These are phyloP conservation scores for Dascyllus trimaculatus DNA, from an alignment of 2,113 vertebrate genomes.

Conservation along the genomic window DNA sequence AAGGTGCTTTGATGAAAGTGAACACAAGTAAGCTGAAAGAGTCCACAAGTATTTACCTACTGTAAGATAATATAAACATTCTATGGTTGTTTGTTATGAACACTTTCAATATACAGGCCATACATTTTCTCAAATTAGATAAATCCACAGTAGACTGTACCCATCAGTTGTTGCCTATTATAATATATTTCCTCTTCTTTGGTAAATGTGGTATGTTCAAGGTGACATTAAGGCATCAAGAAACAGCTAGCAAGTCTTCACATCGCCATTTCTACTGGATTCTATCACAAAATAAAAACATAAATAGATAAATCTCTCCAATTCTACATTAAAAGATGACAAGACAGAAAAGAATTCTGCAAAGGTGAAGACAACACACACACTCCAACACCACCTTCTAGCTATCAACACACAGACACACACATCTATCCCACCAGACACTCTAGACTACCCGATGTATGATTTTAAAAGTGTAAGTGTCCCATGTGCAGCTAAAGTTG, in stretches of 20 bases:
- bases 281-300: constrained; percentile 5
- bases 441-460: constrained; percentile 21
- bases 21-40: neutral
- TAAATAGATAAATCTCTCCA: too few species aligned
- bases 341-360: constrained; percentile 1
- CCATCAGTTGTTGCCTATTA: neutral
- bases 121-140: neutral
- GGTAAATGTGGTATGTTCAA: constrained; percentile 47
- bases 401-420: neutral
- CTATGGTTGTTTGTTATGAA: too few species aligned
- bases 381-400: constrained; percentile 4
- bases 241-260: neutral
- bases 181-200: constrained; percentile 37
- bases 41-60: too few species aligned
- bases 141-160: neutral
- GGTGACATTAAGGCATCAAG: constrained; percentile 52
- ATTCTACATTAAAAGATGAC: constrained; percentile 29
- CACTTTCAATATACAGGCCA: too few species aligned
- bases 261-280: constrained; percentile 6
- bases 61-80: too few species aligned
- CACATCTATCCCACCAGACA: constrained; percentile 33
- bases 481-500: constrained; percentile 3
- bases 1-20: constrained; percentile 24
- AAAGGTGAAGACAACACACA: constrained; percentile 4
- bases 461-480: constrained; percentile 26